Evolutionary conservation across 2,888 invertebrate genomes (phyloP), one percentile per base, ranked within the genome.

Genomic region (Habroteleia sp.): DNA sequence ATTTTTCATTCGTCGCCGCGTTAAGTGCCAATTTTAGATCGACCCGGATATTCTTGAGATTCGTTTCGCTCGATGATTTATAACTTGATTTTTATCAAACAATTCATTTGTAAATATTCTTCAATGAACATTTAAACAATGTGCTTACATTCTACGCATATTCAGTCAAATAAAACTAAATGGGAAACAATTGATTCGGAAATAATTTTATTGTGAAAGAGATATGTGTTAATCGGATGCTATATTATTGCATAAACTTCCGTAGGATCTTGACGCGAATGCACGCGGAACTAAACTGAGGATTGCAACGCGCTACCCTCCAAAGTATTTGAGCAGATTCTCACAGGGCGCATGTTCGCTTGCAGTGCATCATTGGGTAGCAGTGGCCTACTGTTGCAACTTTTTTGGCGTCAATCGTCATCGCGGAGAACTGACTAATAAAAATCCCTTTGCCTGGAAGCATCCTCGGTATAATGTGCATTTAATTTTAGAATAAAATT

Each of bases 281-380:
- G 84, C 85, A 86, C 86, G 86, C 86, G 85, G 84, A 84, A 84
- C 80, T 78, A 82, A 82, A 87, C 86, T 87, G 81, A 79, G 81
- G 81, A 84, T 71, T 75, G 71, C 69, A 71, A 60, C 60, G 65
- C 75, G 75, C 68, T 71, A 60, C 60, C 69, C 69, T 65, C 60
- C 44, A 65, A 69, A 68, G 74, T 74, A 68, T 74, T 74, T 63
- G 63, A 74, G 69, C 52, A 58, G 75, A 69, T 65, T 69, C 60
- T 52, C 63, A 54, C 69, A 75, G 71, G 52, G 75, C 75, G 75
- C 75, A 75, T 75, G 75, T 71, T 74, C 75, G 69, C 65, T 58
- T 65, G 50, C 56, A 69, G 69, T 63, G 62, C 69, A 71, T 75
- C 71, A 71, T 71, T 48, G 74, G 58, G 20, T 52, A 58, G 63